Conservation (phyloP, 1,140 invertebrate species). For the Anastatus disparis region DNA sequence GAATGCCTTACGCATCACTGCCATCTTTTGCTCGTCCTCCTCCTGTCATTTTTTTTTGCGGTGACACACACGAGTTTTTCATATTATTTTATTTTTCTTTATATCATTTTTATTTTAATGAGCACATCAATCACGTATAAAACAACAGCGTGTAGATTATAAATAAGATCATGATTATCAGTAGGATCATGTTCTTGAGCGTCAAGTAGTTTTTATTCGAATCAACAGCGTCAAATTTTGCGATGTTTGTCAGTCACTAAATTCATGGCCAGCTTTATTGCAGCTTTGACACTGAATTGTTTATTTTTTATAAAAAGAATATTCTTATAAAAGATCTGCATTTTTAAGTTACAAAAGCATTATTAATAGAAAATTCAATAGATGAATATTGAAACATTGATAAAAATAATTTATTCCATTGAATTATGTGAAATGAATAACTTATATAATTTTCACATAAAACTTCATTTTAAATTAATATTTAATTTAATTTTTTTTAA, state of each 20-base stretch:
- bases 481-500: too few species aligned
- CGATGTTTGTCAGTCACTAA: neutral
- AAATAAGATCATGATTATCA: slow-evolving; percentile 18
- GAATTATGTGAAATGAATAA: too few species aligned
- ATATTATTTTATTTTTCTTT: slow-evolving; percentile 8
- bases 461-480: too few species aligned
- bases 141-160: slow-evolving; percentile 14
- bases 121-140: slow-evolving; percentile 4
- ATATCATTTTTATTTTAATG: neutral
- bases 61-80: neutral
- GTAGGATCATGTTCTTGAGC: slow-evolving; percentile 15
- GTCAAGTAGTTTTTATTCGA: too few species aligned
- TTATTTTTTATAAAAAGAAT: too few species aligned
- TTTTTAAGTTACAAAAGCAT: neutral
- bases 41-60: slow-evolving; percentile 71
- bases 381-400: too few species aligned
- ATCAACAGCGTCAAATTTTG: neutral
- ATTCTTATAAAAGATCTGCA: too few species aligned
- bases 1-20: slow-evolving; percentile 91
- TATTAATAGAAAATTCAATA: too few species aligned
- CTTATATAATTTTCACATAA: too few species aligned
- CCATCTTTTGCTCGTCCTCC: slow-evolving; percentile 84
- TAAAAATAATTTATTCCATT: too few species aligned
- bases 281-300: neutral
- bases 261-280: neutral